Conservation (phyloP, 2,797 vertebrate species). For the Eulemur albifrons region DNA sequence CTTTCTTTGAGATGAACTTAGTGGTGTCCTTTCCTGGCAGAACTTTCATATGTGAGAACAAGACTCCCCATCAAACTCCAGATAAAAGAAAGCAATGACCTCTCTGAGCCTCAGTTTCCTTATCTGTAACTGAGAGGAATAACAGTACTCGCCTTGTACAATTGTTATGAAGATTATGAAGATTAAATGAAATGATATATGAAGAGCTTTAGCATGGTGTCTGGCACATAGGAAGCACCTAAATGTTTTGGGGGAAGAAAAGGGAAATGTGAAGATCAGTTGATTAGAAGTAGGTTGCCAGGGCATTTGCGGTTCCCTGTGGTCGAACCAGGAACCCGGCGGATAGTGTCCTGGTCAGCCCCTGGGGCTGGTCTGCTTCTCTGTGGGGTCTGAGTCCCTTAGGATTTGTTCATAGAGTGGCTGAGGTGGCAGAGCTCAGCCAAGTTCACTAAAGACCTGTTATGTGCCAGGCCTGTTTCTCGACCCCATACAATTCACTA, state of each 20-base stretch:
- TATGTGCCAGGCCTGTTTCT: neutral
- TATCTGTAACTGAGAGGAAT: neutral
- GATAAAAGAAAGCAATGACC: neutral
- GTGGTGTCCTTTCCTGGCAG: neutral
- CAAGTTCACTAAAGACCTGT: neutral
- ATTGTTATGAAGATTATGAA: neutral
- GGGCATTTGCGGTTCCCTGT: neutral
- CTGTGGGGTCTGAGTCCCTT: neutral
- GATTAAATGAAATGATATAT: neutral
- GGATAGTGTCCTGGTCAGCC: neutral
- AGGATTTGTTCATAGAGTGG: neutral
- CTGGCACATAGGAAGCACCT: neutral
- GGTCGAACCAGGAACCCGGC: neutral
- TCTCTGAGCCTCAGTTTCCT: neutral
- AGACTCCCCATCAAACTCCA: neutral
- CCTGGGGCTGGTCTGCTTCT: neutral
- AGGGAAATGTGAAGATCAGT: neutral
- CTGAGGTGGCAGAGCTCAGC: neutral
- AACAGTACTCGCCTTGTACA: neutral
- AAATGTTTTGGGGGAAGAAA: neutral
- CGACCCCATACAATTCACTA: neutral
- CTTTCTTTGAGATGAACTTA: neutral
- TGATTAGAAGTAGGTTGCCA: neutral
- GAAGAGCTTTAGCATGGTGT: neutral
- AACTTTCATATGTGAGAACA: neutral